Percentiles rank a stretch among this genome's conserved stretches.
Conservation (phyloP, 2,113 vertebrate genomes). For the Dinomys branickii region DNA sequence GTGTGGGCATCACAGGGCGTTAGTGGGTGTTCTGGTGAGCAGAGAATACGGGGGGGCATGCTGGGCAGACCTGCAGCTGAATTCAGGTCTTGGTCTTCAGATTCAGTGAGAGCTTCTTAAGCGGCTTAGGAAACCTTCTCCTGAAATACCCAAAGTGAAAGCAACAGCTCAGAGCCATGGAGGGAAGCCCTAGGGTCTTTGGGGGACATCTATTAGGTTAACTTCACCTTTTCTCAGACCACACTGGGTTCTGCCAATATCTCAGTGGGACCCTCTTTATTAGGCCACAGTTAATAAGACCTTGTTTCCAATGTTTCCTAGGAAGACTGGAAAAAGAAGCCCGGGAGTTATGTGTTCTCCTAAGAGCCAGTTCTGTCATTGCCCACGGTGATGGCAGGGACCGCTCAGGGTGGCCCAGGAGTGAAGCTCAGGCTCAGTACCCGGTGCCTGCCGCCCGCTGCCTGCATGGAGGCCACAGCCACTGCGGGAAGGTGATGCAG, state of each 20-base stretch:
- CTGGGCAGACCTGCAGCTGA: accelerated
- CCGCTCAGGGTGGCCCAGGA: no score
- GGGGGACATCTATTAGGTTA: neutral
- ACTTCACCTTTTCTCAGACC: neutral
- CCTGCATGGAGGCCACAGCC: neutral
- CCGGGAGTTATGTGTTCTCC: neutral
- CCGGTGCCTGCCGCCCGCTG: neutral
- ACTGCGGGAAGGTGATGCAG: neutral
- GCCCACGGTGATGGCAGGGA: accelerated
- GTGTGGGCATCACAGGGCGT: neutral
- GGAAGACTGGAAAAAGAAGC: neutral
- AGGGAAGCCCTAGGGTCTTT: neutral
- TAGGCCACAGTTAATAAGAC: neutral
- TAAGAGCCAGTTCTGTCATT: neutral
- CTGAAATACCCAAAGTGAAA: neutral
- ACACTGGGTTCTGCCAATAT: neutral
- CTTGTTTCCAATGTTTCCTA: neutral
- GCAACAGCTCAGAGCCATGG: accelerated
- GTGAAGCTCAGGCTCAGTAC: neutral
- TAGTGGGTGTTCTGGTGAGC: neutral
- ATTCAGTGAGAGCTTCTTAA: neutral
- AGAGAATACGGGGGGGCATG: neutral
- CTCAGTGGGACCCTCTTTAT: neutral
- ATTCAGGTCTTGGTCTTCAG: neutral
- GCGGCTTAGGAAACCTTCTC: neutral